A percentile compares a stretch with the other conserved stretches of the same genome.
Evolutionary conservation across 2,797 vertebrate genomes (phyloP).

Genomic region (Sebastes matsubarae): DNA sequence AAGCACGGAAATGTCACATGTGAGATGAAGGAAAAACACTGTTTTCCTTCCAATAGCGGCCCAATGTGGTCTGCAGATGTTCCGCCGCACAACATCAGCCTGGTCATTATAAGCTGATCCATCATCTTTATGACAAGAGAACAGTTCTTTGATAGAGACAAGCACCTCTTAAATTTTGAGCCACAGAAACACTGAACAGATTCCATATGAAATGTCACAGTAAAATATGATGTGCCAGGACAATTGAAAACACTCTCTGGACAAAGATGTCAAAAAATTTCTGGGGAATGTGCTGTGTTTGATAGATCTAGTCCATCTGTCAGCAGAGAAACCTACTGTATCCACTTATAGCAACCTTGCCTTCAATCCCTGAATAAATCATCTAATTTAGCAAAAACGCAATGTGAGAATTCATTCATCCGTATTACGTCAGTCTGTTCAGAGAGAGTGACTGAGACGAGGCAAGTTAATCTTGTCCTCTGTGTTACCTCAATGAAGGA

Average conservation of each 20-base stretch:
- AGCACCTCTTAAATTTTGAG: constrained; percentile 75
- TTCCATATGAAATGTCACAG: constrained; percentile 79
- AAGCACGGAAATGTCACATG: constrained; percentile 38
- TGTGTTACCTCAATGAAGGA: constrained; percentile 98
- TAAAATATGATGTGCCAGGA: constrained; percentile 76
- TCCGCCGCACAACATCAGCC: constrained; percentile 69
- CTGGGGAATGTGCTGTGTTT: constrained; percentile 32
- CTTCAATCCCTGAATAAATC: constrained; percentile 42
- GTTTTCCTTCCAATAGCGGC: constrained; percentile 41
- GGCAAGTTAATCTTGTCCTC: constrained; percentile 38
- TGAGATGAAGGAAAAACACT: constrained; percentile 17
- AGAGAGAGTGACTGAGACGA: constrained; percentile 19
- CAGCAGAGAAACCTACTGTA: constrained; percentile 40
- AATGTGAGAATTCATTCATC: constrained; percentile 33
- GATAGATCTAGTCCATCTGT: constrained; percentile 62
- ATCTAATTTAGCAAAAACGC: constrained; percentile 41
- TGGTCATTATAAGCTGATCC: constrained; percentile 78
- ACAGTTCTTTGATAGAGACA: constrained; percentile 74
- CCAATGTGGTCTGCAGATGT: constrained; percentile 81
- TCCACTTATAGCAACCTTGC: constrained; percentile 41
- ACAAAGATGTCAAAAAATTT: constrained; percentile 61
- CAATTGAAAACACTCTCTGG: constrained; percentile 67
- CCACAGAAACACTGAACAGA: constrained; percentile 73
- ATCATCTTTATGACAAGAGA: constrained; percentile 81
- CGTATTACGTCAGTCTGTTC: constrained; percentile 20